Evolutionary conservation across 1,140 invertebrate genomes (phyloP), one percentile per base, ranked within the genome.

Genomic region (Carposina sasakii): DNA sequence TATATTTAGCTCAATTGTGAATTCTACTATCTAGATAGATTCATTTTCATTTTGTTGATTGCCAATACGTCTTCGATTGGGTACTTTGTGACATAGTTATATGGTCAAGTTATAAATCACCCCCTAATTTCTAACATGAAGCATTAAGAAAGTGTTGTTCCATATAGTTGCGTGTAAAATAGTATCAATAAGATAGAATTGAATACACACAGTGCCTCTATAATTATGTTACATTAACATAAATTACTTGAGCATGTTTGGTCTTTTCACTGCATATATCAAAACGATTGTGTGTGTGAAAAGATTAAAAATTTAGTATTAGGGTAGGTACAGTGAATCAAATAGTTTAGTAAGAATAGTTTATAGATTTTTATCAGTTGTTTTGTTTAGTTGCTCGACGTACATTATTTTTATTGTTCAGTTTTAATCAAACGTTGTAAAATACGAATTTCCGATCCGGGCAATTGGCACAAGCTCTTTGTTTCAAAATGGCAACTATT

Each of bases 191-290:
- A 58, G 73, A 74, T 67, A 69, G 54, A 71, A 70, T 68, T 74
- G 81, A 85, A 85, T 81, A 87, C 81, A 86, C 82, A 84, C 82
- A 85, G 82, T 85, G 82, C 82, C 82, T 85, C 81, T 85, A 78
- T 76, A 81, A 85, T 86, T 85, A 86, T 86, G 81, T 85, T 85
- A 85, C 77, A 83, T 85, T 85, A 86, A 86, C 82, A 84, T 86
- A 85, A 85, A 83, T 85, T 84, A 83, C 69, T 74, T 77, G 82
- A 79, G 77, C 81, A 66, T 70, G 61, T 78, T 83, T 86, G 76
- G 59, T 76, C 72, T 77, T 76, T 77, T 75, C 72, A 77, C 71
- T 77, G 67, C 51, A 19, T 47, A 50, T 48, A 54, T 21, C 56
- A 48, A 37, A 33, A n/a, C n/a, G n/a, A n/a, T n/a, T n/a, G n/a